A percentile compares a stretch with the other conserved stretches of the same genome.
phyloP scores from a whole-genome alignment of 2,888 invertebrate species.

The Drosophila meridiana region DNA sequence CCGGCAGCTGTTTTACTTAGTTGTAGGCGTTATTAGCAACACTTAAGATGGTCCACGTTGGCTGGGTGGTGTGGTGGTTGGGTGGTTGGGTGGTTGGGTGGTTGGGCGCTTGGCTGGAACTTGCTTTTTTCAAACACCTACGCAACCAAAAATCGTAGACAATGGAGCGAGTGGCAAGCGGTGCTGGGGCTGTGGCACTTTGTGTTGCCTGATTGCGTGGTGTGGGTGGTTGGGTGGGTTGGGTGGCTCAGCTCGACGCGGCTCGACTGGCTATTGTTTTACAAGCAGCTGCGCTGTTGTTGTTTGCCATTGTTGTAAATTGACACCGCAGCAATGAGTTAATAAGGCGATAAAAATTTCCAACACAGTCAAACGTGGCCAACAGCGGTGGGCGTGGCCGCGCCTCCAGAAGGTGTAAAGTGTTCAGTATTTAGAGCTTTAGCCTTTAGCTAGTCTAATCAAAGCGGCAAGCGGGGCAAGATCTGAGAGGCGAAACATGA shows the following conservation, averaged over 20 bases:
- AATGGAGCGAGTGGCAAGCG: constrained; percentile 37
- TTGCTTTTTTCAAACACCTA: constrained; percentile 63
- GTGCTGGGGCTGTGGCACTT: constrained; percentile 6
- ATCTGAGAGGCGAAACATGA: constrained; percentile 23
- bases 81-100: neutral
- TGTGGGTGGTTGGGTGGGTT: neutral
- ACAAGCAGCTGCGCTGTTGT: constrained; percentile 40
- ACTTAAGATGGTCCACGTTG: constrained; percentile 59
- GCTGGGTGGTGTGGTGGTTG: neutral
- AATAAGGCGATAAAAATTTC: constrained; percentile 82
- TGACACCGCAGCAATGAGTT: constrained; percentile 84
- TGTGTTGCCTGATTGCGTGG: constrained; percentile 27
- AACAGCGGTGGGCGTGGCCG: neutral
- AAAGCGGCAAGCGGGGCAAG: neutral
- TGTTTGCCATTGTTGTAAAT: constrained; percentile 73
- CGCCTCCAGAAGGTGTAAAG: neutral
- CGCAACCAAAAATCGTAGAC: constrained; percentile 58
- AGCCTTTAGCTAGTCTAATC: constrained; percentile 7
- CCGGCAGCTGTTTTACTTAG: constrained; percentile 72
- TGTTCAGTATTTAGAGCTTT: constrained; percentile 3
- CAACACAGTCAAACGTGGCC: constrained; percentile 18
- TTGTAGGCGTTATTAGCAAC: constrained; percentile 79
- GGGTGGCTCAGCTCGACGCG: constrained; percentile 11
- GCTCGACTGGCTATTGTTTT: constrained; percentile 53
- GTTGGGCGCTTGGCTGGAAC: constrained; percentile 9